These are phyloP conservation scores for Acholoe squamosa DNA, from an alignment of 2,888 invertebrate species.

Conservation along the genomic window DNA sequence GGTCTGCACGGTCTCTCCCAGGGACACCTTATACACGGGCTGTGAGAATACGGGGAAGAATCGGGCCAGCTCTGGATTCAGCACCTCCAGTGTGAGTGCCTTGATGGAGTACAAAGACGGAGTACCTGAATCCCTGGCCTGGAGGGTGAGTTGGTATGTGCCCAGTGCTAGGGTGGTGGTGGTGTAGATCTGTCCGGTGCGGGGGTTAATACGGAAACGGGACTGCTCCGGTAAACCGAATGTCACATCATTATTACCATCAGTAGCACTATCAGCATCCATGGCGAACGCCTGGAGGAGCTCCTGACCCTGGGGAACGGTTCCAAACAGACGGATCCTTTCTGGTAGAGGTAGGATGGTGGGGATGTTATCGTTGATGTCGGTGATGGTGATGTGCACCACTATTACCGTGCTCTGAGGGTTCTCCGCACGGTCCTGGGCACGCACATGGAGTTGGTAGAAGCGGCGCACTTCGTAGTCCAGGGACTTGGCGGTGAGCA, in stretches of 20 bases:
- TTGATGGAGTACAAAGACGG: constrained; percentile 41
- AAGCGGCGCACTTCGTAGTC: constrained; percentile 59
- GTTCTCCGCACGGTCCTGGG: constrained; percentile 51
- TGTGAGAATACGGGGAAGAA: constrained; percentile 57
- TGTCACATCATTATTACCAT: constrained; percentile 62
- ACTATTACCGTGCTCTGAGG: background rate
- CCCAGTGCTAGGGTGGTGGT: background rate
- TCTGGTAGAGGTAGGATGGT: constrained; percentile 62
- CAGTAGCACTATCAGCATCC: constrained; percentile 56
- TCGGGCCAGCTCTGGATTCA: background rate
- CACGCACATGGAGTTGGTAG: constrained; percentile 62
- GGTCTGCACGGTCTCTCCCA: constrained; percentile 37
- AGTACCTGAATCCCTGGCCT: constrained; percentile 58
- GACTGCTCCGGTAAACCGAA: constrained; percentile 30
- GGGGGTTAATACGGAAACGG: constrained; percentile 54
- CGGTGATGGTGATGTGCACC: constrained; percentile 62
- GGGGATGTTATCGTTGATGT: constrained; percentile 66
- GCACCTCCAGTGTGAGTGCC: constrained; percentile 40
- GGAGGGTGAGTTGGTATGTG: constrained; percentile 43
- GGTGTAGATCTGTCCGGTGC: constrained; percentile 56
- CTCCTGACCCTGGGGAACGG: background rate
- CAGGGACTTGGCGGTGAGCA: constrained; percentile 40
- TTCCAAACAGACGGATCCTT: background rate
- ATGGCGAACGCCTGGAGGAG: constrained; percentile 57
- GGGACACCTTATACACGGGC: constrained; percentile 45